A percentile compares a stretch with the other conserved stretches of the same genome.
phyloP scores from a whole-genome alignment of 1,140 invertebrate species.

The Caerostris darwini region DNA sequence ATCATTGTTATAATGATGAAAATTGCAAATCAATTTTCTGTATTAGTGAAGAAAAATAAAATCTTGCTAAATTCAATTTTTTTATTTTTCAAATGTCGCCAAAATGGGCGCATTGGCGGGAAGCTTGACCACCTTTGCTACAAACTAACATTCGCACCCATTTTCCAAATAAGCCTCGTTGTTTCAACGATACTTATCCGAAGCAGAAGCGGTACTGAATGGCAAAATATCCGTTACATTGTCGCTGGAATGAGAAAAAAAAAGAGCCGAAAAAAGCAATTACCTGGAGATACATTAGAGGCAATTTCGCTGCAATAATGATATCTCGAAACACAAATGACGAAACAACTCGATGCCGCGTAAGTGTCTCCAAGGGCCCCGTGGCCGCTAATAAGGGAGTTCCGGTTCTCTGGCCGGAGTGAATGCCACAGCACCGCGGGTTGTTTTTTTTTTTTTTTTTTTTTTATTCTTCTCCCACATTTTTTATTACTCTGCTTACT shows the following conservation, averaged over 20 bases:
- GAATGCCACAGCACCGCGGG: background rate
- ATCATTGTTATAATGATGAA: too few relatives aligned
- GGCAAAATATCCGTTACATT: constrained; percentile 14
- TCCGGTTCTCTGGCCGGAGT: constrained; percentile 1
- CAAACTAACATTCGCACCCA: too few relatives aligned
- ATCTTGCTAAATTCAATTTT: too few relatives aligned
- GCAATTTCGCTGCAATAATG: constrained; percentile 49
- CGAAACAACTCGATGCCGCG: background rate
- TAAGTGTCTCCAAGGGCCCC: background rate
- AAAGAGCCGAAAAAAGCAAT: background rate
- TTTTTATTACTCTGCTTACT: background rate
- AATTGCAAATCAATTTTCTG: too few relatives aligned
- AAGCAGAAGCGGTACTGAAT: too few relatives aligned
- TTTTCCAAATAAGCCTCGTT: too few relatives aligned
- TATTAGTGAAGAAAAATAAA: too few relatives aligned
- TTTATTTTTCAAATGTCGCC: too few relatives aligned
- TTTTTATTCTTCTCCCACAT: constrained; percentile 23
- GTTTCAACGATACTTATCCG: too few relatives aligned
- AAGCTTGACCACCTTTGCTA: too few relatives aligned
- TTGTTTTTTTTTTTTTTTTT: background rate
- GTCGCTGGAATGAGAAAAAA: background rate
- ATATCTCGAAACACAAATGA: constrained; percentile 40
- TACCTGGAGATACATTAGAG: constrained; percentile 29
- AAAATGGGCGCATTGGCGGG: too few relatives aligned
- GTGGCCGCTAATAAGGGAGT: constrained; percentile 6